phyloP scores from a whole-genome alignment of 2,113 vertebrate species.

The Oncorhynchus mykiss region DNA sequence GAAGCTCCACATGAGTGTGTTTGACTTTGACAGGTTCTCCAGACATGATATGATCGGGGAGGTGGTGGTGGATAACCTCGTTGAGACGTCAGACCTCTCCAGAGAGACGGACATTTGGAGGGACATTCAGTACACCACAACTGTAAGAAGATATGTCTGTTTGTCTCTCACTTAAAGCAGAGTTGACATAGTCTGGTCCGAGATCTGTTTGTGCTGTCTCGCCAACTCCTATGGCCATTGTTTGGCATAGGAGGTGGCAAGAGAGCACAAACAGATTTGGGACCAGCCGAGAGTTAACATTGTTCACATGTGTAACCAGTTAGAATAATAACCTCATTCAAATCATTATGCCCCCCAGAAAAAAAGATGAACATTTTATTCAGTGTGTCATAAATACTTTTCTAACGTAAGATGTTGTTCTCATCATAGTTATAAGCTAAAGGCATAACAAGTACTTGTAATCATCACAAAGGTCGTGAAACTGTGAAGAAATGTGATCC shows the following conservation, averaged over 20 bases:
- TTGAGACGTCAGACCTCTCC: constrained; percentile 92
- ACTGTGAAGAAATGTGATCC: background rate
- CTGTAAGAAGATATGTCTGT: constrained; percentile 59
- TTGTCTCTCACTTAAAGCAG: background rate
- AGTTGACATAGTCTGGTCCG: background rate
- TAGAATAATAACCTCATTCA: background rate
- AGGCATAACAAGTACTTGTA: background rate
- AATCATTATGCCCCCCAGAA: background rate
- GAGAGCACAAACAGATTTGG: background rate
- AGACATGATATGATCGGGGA: constrained; percentile 98
- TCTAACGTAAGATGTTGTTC: background rate
- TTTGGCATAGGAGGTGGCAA: background rate
- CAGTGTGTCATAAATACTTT: background rate
- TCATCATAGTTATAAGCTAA: background rate
- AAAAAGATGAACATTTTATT: background rate
- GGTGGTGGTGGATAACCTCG: constrained; percentile 94
- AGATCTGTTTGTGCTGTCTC: too few species aligned
- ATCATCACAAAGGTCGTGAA: background rate
- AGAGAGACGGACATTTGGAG: constrained; percentile 93
- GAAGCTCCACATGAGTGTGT: constrained; percentile 95
- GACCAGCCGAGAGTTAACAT: too few species aligned
- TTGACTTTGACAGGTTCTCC: constrained; percentile 98
- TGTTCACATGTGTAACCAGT: background rate
- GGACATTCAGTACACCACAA: constrained; percentile 83
- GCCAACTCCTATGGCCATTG: too few species aligned